Conservation (phyloP, 2,113 vertebrate species). For the Poeciliopsis prolifica region DNA sequence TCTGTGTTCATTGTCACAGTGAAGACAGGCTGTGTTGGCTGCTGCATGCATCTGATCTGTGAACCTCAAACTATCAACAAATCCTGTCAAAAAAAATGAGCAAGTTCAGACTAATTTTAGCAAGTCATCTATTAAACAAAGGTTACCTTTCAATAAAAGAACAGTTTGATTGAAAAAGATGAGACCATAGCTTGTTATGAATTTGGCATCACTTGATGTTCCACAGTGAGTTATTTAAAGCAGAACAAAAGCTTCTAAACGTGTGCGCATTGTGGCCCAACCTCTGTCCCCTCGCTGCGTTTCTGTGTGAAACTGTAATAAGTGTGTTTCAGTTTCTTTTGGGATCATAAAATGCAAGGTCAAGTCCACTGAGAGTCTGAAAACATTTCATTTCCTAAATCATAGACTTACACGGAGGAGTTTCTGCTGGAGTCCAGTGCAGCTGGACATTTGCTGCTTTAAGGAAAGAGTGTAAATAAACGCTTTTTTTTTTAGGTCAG, state of each 20-base stretch:
- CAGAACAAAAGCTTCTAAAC: not conserved
- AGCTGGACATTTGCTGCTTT: constrained; percentile 39
- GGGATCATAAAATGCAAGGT: constrained; percentile 10
- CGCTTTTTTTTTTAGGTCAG: constrained; percentile 6
- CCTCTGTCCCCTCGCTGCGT: not conserved
- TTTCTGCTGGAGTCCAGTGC: constrained; percentile 16
- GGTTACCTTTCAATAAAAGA: not conserved
- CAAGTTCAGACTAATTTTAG: not conserved
- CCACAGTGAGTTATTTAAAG: not conserved
- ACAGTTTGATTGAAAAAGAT: not conserved
- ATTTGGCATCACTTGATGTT: not conserved
- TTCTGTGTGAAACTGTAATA: constrained; percentile 23
- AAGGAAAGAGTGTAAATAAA: constrained; percentile 40
- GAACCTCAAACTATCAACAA: too few species aligned
- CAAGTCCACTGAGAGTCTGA: constrained; percentile 50
- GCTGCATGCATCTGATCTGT: not conserved
- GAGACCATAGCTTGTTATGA: not conserved
- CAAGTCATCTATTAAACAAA: not conserved
- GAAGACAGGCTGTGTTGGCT: too few species aligned
- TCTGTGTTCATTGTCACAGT: too few species aligned
- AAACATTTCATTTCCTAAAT: constrained; percentile 72
- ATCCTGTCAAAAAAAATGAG: too few species aligned
- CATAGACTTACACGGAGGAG: constrained; percentile 36
- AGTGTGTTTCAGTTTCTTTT: constrained; percentile 12
- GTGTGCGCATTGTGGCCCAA: not conserved